These are phyloP conservation scores for Heteromormyrus szaboi DNA, from an alignment of 2,797 vertebrate genomes.

Conservation along the genomic window DNA sequence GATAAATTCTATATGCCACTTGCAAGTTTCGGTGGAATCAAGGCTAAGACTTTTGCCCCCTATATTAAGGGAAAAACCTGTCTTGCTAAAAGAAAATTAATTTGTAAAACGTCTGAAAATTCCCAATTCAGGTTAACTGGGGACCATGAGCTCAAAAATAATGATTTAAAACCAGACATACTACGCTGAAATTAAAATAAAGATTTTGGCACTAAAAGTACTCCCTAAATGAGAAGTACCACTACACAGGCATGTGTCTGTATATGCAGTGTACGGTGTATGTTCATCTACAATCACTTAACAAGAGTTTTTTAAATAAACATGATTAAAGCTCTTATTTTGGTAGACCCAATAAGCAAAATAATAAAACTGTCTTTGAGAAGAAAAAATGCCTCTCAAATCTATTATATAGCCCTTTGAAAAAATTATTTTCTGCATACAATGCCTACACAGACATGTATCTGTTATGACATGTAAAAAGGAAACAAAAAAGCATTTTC, in stretches of 20 bases:
- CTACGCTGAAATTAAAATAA: background rate
- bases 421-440: background rate
- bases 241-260: background rate
- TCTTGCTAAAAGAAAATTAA: background rate
- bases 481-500: background rate
- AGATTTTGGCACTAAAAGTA: slow-evolving; percentile 15
- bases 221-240: background rate
- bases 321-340: slow-evolving; percentile 25
- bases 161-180: background rate
- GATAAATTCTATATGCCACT: background rate
- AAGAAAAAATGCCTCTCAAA: slow-evolving; percentile 10
- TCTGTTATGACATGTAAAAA: background rate
- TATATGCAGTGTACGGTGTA: background rate
- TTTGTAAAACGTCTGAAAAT: background rate
- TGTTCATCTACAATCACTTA: slow-evolving; percentile 1
- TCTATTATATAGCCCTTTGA: slow-evolving; percentile 26
- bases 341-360: slow-evolving; percentile 18
- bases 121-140: background rate
- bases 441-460: background rate
- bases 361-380: slow-evolving; percentile 29
- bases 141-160: background rate
- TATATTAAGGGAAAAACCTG: background rate
- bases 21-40: background rate
- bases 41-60: background rate
- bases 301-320: background rate